A percentile compares a stretch with the other conserved stretches of the same genome.
Conservation (phyloP, 2,888 invertebrate species). For the Tillus elongatus region DNA sequence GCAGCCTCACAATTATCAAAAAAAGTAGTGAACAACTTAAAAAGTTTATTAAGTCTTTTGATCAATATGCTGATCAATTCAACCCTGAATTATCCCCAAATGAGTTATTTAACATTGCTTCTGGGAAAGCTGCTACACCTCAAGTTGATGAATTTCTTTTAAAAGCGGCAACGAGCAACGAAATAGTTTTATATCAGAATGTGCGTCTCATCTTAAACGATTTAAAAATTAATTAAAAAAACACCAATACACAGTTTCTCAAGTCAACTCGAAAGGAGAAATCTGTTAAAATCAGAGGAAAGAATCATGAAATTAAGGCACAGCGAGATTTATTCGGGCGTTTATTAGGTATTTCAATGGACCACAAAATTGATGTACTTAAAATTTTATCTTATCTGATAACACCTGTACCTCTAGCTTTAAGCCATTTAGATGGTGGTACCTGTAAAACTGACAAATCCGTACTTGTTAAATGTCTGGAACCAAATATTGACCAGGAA, state of each 20-base stretch:
- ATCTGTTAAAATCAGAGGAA: conserved; percentile 19
- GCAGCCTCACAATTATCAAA: conserved; percentile 15
- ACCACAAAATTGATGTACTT: conserved; percentile 16
- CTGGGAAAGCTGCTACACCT: conserved; percentile 20
- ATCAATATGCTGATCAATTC: conserved; percentile 19
- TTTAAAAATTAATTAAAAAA: conserved; percentile 10
- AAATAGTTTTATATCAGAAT: too few relatives aligned
- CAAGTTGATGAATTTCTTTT: conserved; percentile 19
- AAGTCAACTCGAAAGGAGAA: conserved; percentile 18
- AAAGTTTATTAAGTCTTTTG: conserved; percentile 15
- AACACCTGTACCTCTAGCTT: conserved; percentile 21
- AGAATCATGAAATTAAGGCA: conserved; percentile 25
- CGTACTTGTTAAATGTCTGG: conserved; percentile 19
- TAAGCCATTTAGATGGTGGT: conserved; percentile 26
- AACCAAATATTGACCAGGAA: conserved; percentile 12
- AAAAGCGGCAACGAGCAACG: too few relatives aligned
- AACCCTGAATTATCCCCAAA: conserved; percentile 15
- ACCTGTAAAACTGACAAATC: conserved; percentile 29
- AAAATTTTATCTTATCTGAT: conserved; percentile 20
- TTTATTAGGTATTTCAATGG: conserved; percentile 22
- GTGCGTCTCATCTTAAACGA: too few relatives aligned
- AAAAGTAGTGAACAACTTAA: conserved; percentile 14
- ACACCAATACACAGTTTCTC: conserved; percentile 7
- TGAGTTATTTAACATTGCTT: conserved; percentile 22
- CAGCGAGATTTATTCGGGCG: conserved; percentile 29